These are phyloP conservation scores for Accipiter cooperii DNA, from an alignment of 2,113 vertebrate genomes.

Conservation along the genomic window DNA sequence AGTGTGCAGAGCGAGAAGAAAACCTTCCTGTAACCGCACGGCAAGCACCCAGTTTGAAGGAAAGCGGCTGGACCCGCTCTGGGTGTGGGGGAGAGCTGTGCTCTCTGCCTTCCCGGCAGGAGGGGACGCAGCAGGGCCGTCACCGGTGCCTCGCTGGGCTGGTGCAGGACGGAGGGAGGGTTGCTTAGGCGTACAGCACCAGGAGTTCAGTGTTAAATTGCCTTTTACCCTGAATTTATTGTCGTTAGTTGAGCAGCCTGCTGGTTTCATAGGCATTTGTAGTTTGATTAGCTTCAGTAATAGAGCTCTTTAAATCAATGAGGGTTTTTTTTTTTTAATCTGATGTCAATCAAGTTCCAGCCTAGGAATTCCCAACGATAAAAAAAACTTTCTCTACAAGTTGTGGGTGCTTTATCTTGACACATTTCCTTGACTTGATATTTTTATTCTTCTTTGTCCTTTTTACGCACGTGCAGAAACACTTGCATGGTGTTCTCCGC, in stretches of 20 bases:
- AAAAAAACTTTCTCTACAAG: not conserved
- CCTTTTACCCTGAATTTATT: not conserved
- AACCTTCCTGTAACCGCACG: fast-evolving
- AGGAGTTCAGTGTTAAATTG: not conserved
- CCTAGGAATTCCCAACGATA: not conserved
- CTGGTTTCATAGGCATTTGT: not conserved
- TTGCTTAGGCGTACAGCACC: not conserved
- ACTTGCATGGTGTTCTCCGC: not conserved
- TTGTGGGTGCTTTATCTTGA: not conserved
- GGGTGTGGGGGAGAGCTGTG: fast-evolving
- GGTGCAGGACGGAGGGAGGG: not conserved
- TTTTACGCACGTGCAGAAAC: not conserved
- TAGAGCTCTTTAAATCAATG: not conserved
- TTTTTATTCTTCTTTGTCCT: not conserved
- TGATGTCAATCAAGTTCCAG: not conserved
- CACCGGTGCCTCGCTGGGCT: not conserved
- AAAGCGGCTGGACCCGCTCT: fast-evolving
- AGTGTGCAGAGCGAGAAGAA: fast-evolving
- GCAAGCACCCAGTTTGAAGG: too few species aligned
- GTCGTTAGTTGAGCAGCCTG: not conserved
- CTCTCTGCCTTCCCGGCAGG: not conserved
- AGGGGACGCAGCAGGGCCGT: too few species aligned
- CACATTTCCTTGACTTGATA: not conserved
- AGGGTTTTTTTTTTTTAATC: not conserved
- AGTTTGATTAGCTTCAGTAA: not conserved